Evolutionary conservation across 2,797 vertebrate species (phyloP), one percentile per base, ranked within the genome.

Genomic region (Yasuhikotakia modesta): DNA sequence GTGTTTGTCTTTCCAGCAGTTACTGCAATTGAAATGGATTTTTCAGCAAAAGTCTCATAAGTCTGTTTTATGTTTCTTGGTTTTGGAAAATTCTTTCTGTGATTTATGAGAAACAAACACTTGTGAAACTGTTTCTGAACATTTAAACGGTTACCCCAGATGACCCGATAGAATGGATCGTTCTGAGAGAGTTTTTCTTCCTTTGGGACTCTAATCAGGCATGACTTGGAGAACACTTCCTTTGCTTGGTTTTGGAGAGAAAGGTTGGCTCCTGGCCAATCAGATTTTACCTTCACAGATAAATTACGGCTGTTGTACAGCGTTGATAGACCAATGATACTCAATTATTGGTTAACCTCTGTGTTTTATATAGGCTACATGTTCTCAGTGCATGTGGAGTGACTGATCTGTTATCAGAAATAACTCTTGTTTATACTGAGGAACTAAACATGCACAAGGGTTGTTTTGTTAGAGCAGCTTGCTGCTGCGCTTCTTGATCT

Each of bases 121-220:
- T 48, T 70, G 4, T 53, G 43, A 17, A 6, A 32, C n/a, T n/a
- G 24, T 30, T 50, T 5, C 17, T 13, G 10, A 65, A 16, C 48
- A 43, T 2, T 64, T 30, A 52, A 52, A 63, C 1, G 7, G 24
- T 64, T 30, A 64, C 30, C 45, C 5, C 17, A 52, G n/a, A 17
- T 17, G 32, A 75, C 30, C 58, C 17, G 48, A 22, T 8, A 21
- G 11, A 53, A 75, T 55, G 30, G 48, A 55, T 75, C 30, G 24
- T 53, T 64, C 72, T 53, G 16, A 74, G 58, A 64, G 13, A 73
- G 53, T 55, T 39, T 46, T 61, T 73, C 22, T 73, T 61, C 43
- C 46, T 30, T 12, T 74, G 30, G 27, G 46, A 65, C 58, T 63
- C 30, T 35, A 73, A 63, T 63, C 22, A 32, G 22, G 39, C 30